Base-by-base conservation (phyloP, 2,888 invertebrate genomes). In the Drosophila pullipes region DNA sequence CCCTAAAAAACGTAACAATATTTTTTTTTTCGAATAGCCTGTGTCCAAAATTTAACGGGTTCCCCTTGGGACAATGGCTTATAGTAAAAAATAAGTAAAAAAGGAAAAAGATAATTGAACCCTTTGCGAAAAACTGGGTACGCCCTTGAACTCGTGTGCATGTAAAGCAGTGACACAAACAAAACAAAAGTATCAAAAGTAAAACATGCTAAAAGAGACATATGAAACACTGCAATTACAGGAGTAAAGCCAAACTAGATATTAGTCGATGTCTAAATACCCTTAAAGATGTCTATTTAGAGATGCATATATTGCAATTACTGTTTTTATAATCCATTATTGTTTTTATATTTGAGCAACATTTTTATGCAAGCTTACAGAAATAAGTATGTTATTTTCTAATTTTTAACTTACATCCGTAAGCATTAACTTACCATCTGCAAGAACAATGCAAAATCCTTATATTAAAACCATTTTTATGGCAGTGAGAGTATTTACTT, bases 251-350 rank as follows among this genome's bases (percentile, higher is more conserved):
- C 31, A 62, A 18, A 22, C 7, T 39, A 39, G 53, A 16, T 41
- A n/a, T 78, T 66, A 82, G 82, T 78, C 74, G 65, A 72, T 73
- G 73, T 78, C 78, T 72, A 81, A 60, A 78, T 78, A 82, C 78
- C 44, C 69, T 76, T 28, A 13, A 52, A 52, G 0, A 35, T 22
- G 39, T 33, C 25, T 55, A 44, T 50, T 11, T 25, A 13, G 31
- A 54, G 39, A 33, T 72, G 55, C 39, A 50, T 16, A 16, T 35
- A 39, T 35, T 44, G 16, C 10, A 54, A 44, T 22, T 53, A 33
- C 16, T 9, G 33, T 25, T 37, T 30, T 35, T 13, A 22, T 58
- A 22, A 57, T 41, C n/a, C 28, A 4, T 28, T 28, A 28, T 11
- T 16, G 9, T 7, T 31, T 31, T 9, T 22, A 16, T 37, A 6